These are phyloP conservation scores for Onychomys arenicola DNA, from an alignment of 2,797 vertebrate genomes.

Conservation along the genomic window DNA sequence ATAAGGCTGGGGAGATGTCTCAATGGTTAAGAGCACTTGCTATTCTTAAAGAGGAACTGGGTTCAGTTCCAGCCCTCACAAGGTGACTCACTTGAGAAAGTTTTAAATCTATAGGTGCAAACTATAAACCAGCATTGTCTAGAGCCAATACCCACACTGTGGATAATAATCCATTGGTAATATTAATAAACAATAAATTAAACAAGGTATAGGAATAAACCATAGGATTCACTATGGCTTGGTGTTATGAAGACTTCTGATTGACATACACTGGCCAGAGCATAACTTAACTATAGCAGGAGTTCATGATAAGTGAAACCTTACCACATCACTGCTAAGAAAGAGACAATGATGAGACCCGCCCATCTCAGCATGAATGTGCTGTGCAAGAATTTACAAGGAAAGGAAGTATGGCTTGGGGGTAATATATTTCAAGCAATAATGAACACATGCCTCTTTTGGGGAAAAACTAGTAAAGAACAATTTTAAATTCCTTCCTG, in stretches of 20 bases:
- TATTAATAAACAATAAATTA: background rate
- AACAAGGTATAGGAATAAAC: background rate
- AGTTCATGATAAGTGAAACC: background rate
- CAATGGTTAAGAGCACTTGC: background rate
- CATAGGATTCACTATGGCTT: background rate
- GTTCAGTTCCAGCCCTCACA: background rate
- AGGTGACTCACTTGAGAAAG: background rate
- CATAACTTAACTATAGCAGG: background rate
- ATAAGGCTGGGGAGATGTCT: background rate
- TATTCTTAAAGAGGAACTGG: background rate
- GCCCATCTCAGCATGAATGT: background rate
- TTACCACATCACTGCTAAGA: background rate
- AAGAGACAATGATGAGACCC: background rate
- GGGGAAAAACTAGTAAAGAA: background rate
- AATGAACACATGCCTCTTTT: background rate
- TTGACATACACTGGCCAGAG: background rate
- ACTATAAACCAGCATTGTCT: background rate
- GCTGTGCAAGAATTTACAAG: background rate
- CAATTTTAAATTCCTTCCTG: background rate
- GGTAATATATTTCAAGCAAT: background rate
- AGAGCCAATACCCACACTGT: background rate
- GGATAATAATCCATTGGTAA: background rate
- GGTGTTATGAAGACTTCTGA: background rate
- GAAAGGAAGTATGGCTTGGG: background rate
- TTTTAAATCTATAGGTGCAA: too few relatives aligned